Evolutionary conservation across 2,113 vertebrate genomes (phyloP), one percentile per base, ranked within the genome.

Genomic region (Isichthys henryi): DNA sequence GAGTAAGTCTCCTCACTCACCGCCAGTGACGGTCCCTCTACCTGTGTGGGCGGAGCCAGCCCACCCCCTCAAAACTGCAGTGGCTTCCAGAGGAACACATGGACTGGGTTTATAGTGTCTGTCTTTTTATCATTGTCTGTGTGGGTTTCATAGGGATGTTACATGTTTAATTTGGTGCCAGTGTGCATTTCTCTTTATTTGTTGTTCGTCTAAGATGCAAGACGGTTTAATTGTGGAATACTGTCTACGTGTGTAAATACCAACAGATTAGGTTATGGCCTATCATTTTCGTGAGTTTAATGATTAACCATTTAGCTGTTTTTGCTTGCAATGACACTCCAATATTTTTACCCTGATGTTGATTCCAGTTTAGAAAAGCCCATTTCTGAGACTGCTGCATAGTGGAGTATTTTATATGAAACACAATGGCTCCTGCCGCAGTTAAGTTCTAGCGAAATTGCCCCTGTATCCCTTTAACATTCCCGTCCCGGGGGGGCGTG

Each of bases 111-210:
- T 58, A 87, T 50, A 62, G 90, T 80, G 89, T 86, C 86, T 23
- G 74, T 89, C 46, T 87, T 89, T 85, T 88, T 23, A 31, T 90
- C 83, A 90, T 90, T 21, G 89, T 91, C 87, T 90, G 70, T 19
- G 56, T 90, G 3, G 46, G 83, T 89, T 48, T 88, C 35, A 49
- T 80, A 88, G 88, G 58, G 45, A 49, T 88, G 66, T 88, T 88
- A 77, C 15, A 86, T 88, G 43, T 89, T 77, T 88, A 80, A 88
- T 31, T 27, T 11, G 70, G 66, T 90, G 62, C 46, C 58, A 50
- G 82, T 66, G 83, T 56, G 83, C 19, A 48, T 66, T 45, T 80
- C 4, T 87, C 43, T 80, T 39, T 45, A 8, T 62, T 39, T 88
- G 10, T 66, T 58, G 62, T 66, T 91, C 77, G 84, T 88, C 74